Base-by-base conservation (phyloP, 2,888 invertebrate species). In the Allygus modestus region DNA sequence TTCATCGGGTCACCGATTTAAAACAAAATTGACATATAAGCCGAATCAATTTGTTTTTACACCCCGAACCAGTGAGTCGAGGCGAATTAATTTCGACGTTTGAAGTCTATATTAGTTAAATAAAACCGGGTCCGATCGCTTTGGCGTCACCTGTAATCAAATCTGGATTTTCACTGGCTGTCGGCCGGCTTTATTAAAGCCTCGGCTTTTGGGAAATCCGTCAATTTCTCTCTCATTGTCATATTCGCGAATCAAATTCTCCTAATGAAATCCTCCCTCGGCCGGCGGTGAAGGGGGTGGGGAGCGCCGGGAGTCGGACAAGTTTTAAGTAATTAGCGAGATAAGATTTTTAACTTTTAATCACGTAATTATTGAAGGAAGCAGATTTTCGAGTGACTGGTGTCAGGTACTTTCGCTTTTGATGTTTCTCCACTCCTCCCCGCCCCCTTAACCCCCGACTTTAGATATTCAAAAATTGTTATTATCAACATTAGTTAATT, bases 301-400 rank as follows among this genome's bases (percentile, higher is more conserved):
- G 65, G 20, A 23, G 12, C 2, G 20, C 15, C 20, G 58, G 20
- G 54, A 54, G 20, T 46, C 31, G 5, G 79, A 79, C 58, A 79
- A 79, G 79, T 79, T 79, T 51, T 37, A 79, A 79, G 79, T 79
- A 79, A 79, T 79, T 79, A 79, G 79, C 58, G 79, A 58, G 58
- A 54, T 33, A 79, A 51, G 58, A 58, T 73, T 79, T 79, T 79
- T 79, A 54, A 79, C 54, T 58, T 79, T 79, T 79, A 51, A 58
- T 79, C 54, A 33, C 58, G 58, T 79, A 79, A 79, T 79, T 79
- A 79, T 58, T 58, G 79, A 58, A 77, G 77, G 51, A 46, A 58
- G 33, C 58, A n/a, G 79, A 26, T 58, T 79, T 79, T 58, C 37
- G 31, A 77, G 79, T 79, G 58, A 28, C 31, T 79, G 58, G 58